Evolutionary conservation across 2,888 invertebrate species (phyloP).

Genomic region (Cephus sareptanus): DNA sequence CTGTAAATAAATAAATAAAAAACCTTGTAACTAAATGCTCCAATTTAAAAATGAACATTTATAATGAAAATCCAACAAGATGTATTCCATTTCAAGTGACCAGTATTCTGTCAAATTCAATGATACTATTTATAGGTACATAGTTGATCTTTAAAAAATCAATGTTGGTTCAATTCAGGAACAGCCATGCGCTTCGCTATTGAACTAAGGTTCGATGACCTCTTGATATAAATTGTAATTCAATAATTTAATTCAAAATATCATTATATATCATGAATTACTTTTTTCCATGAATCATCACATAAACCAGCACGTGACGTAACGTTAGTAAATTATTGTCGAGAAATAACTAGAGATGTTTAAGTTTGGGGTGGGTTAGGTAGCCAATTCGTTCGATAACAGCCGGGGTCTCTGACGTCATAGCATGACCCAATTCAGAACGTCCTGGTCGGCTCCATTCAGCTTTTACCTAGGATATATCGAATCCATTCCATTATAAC

Average conservation of each 20-base stretch:
- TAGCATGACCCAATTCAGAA: background rate
- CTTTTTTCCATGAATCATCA: background rate
- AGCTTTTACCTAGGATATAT: background rate
- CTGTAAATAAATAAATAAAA: conserved; percentile 32
- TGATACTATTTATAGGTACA: background rate
- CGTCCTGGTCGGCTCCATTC: background rate
- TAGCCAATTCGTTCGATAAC: background rate
- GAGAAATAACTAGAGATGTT: background rate
- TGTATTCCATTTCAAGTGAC: too few relatives aligned
- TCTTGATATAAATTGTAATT: background rate
- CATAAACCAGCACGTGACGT: background rate
- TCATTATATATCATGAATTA: background rate
- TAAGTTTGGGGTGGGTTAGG: background rate
- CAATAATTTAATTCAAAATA: background rate
- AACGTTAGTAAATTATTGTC: background rate
- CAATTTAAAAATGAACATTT: background rate
- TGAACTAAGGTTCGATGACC: background rate
- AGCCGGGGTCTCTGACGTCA: background rate
- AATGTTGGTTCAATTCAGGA: background rate
- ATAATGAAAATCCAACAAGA: background rate
- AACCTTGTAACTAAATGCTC: background rate
- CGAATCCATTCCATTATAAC: background rate
- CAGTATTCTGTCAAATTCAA: background rate
- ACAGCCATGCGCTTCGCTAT: background rate
- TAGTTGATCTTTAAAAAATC: background rate